A percentile compares a stretch with the other conserved stretches of the same genome.
Evolutionary conservation across 2,888 invertebrate species (phyloP).

Genomic region (Pristionchus fissidentatus): DNA sequence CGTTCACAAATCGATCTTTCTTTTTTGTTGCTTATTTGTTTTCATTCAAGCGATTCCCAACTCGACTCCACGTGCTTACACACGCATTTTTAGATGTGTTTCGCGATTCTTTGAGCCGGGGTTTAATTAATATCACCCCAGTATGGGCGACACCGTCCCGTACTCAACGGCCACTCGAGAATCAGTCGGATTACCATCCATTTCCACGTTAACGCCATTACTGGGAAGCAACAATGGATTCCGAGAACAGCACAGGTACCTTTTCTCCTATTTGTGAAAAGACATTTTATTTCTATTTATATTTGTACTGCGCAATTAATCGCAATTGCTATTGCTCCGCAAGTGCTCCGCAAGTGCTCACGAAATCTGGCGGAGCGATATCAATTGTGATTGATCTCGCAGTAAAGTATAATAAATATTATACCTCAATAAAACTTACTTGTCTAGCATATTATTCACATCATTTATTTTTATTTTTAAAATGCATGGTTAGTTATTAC

Average conservation of each 20-base stretch:
- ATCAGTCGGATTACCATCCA: not conserved
- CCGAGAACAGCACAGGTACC: conserved; percentile 8
- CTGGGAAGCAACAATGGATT: conserved; percentile 11
- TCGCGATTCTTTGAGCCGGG: not conserved
- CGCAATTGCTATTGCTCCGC: too few species aligned
- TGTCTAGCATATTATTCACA: too few species aligned
- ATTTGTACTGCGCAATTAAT: too few species aligned
- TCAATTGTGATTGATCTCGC: too few species aligned
- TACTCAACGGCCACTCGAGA: conserved; percentile 33
- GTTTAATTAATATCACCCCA: not conserved
- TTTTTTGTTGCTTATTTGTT: conserved; percentile 33
- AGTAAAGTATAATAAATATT: too few species aligned
- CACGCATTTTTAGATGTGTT: not conserved
- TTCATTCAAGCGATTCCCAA: not conserved
- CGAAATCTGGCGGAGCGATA: too few species aligned
- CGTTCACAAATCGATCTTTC: conserved; percentile 30
- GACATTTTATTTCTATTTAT: too few species aligned
- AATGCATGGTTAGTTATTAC: too few species aligned
- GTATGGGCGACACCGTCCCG: conserved; percentile 28
- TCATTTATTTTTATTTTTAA: too few species aligned
- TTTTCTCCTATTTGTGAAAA: too few species aligned
- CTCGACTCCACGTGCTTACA: conserved; percentile 6
- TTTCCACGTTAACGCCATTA: not conserved
- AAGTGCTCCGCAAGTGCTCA: too few species aligned
- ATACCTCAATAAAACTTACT: too few species aligned